Conservation (phyloP, 1,140 invertebrate genomes). For the Drosophila eugracilis region DNA sequence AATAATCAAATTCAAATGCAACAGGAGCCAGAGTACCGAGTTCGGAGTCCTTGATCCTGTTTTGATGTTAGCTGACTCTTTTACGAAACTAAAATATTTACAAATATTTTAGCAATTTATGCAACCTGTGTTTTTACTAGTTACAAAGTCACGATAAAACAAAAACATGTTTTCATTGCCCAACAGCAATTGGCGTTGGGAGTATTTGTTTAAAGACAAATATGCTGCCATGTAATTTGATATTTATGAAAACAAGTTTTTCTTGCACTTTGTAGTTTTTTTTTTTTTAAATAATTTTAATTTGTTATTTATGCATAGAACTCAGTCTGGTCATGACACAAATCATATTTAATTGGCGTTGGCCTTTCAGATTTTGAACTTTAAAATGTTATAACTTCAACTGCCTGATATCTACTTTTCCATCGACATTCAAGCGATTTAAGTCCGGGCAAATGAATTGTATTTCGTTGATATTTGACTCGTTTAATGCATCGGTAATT, state of each 20-base stretch:
- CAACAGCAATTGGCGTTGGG: constrained; percentile 27
- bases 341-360: background rate
- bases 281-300: background rate
- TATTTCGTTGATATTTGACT: constrained; percentile 27
- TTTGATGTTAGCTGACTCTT: constrained; percentile 20
- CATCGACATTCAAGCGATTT: background rate
- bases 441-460: background rate
- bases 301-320: constrained; percentile 15
- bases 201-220: constrained; percentile 16
- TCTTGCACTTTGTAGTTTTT: background rate
- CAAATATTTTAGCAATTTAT: constrained; percentile 58
- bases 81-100: constrained; percentile 55
- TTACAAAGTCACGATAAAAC: constrained; percentile 24
- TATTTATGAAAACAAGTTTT: constrained; percentile 17
- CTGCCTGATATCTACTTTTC: background rate
- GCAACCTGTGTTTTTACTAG: constrained; percentile 35
- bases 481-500: constrained; percentile 44
- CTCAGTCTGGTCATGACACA: background rate
- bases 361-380: background rate
- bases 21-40: constrained; percentile 29
- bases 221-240: constrained; percentile 21
- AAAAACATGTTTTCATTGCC: constrained; percentile 14
- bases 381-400: background rate
- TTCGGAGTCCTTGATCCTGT: constrained; percentile 26
- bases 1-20: constrained; percentile 23